Percentiles rank a stretch among this genome's conserved stretches.
Evolutionary conservation across 2,113 vertebrate species (phyloP).

Genomic region (Riparia riparia): DNA sequence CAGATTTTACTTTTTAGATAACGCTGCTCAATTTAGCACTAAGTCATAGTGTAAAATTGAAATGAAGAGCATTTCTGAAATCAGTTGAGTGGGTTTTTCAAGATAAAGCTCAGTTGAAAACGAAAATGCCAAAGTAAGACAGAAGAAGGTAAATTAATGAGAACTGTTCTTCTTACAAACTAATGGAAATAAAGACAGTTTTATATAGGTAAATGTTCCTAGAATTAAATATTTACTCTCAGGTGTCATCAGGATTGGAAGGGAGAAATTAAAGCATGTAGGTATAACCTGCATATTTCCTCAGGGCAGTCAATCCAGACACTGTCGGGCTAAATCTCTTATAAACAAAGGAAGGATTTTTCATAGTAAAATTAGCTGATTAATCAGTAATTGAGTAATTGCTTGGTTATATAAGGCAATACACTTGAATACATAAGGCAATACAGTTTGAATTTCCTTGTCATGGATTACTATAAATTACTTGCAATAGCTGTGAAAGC

Average conservation of each 20-base stretch:
- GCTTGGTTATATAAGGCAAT: not conserved
- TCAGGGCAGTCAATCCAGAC: not conserved
- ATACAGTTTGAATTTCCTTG: not conserved
- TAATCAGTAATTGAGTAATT: conserved; percentile 22
- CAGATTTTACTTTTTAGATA: not conserved
- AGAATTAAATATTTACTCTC: not conserved
- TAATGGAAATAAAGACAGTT: not conserved
- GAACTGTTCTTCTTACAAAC: not conserved
- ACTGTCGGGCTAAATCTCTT: not conserved
- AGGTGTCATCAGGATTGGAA: not conserved
- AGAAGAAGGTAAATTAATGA: not conserved
- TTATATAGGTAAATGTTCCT: not conserved
- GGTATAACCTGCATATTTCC: not conserved
- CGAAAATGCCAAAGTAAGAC: not conserved
- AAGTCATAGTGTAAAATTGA: not conserved
- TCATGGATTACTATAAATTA: not conserved
- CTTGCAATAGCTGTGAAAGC: not conserved
- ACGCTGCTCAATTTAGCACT: not conserved
- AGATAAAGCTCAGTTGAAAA: not conserved
- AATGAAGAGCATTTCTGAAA: not conserved
- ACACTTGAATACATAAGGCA: not conserved
- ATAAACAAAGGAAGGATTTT: not conserved
- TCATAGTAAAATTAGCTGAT: not conserved
- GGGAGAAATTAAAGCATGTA: not conserved
- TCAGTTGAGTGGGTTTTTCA: not conserved